Conservation (phyloP, 2,113 vertebrate genomes). For the Marcusenius ussheri region DNA sequence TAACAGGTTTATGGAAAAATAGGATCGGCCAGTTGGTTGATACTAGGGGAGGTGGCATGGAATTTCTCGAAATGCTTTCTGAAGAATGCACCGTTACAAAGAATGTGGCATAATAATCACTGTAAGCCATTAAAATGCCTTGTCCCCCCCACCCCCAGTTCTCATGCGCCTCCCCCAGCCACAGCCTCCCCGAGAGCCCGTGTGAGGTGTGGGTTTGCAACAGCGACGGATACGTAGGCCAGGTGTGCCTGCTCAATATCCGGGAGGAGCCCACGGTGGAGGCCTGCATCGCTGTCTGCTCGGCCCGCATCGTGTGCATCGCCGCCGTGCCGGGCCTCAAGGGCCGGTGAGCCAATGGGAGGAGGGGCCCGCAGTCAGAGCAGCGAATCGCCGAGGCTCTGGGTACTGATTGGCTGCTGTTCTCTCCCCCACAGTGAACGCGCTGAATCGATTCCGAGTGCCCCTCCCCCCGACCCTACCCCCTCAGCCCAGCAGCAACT, state of each 20-base stretch:
- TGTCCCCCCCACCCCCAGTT: conserved; percentile 61
- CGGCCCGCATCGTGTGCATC: conserved; percentile 92
- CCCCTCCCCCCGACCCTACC: conserved; percentile 31
- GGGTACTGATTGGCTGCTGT: neutral
- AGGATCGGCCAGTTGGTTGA: neutral
- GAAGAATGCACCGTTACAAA: neutral
- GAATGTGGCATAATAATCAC: neutral
- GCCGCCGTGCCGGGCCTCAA: conserved; percentile 89
- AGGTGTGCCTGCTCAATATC: conserved; percentile 93
- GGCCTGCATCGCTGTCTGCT: conserved; percentile 94
- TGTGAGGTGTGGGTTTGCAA: conserved; percentile 98
- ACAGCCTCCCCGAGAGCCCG: conserved; percentile 75
- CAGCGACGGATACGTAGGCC: conserved; percentile 93
- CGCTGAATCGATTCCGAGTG: conserved; percentile 45
- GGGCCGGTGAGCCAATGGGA: conserved; percentile 41
- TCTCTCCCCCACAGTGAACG: conserved; percentile 62
- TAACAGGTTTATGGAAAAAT: neutral
- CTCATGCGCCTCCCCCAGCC: conserved; percentile 93
- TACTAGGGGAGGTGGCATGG: neutral
- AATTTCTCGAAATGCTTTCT: neutral
- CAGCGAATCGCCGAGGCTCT: neutral
- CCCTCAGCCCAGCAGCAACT: conserved; percentile 70
- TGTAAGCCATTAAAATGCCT: neutral
- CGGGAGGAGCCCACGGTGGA: conserved; percentile 89
- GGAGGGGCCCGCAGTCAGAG: neutral